These are phyloP conservation scores for Ammospiza caudacuta DNA, from an alignment of 2,113 vertebrate species.

Conservation along the genomic window DNA sequence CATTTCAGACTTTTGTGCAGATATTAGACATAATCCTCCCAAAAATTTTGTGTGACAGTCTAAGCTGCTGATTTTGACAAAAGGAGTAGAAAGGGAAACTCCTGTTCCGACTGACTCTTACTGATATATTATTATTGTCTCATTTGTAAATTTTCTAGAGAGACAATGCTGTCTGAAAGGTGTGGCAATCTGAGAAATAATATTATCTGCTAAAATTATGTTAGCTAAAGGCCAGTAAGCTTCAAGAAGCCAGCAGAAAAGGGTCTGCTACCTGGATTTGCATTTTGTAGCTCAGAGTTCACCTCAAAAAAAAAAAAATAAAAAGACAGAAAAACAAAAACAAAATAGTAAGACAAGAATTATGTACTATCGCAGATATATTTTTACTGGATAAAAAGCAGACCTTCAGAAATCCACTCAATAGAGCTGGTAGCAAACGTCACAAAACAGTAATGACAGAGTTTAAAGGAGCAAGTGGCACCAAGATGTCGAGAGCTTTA, in stretches of 20 bases:
- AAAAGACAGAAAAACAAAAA: background rate
- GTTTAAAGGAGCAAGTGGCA: background rate
- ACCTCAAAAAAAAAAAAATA: background rate
- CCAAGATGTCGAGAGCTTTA: background rate
- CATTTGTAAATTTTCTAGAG: background rate
- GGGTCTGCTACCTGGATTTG: background rate
- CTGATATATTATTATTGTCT: background rate
- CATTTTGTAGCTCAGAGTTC: background rate
- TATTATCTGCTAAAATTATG: background rate
- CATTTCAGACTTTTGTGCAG: background rate
- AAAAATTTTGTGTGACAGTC: background rate
- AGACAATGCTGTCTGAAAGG: background rate
- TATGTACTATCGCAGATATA: background rate
- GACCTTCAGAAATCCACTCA: background rate
- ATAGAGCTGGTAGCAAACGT: background rate
- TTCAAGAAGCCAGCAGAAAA: background rate
- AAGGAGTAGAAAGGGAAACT: background rate
- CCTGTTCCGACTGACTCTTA: background rate
- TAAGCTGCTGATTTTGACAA: background rate
- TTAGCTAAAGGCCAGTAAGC: background rate
- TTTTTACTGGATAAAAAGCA: background rate
- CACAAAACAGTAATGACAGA: background rate
- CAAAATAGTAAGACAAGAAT: background rate
- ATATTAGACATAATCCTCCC: background rate
- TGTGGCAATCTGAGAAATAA: background rate